Evolutionary conservation across 2,113 vertebrate species (phyloP), one percentile per base, ranked within the genome.

Genomic region (Ploceus nigricollis): DNA sequence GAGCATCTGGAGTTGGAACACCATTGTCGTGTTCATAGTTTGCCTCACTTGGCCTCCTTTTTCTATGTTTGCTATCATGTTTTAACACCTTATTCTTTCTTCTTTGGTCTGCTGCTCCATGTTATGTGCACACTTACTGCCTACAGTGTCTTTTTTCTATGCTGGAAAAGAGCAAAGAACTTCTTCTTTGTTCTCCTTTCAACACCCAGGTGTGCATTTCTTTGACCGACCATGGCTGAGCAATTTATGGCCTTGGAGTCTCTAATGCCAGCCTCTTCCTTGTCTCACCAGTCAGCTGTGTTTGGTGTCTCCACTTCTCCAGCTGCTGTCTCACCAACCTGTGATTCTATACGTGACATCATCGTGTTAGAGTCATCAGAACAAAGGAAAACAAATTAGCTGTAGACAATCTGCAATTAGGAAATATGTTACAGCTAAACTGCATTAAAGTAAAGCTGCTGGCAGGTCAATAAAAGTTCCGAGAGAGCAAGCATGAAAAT

Each of bases 1-100:
- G 45, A 66, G 11, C 15, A 53, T 22, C n/a, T 44, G 45, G 28
- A 83, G 25, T 50, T 18, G 33, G 33, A 89, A 5, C 1, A 37
- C 4, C 0, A 0, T 44, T 17, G 61, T 54, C 0, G 0, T 15
- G 2, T 25, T 57, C 17, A 45, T 30, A 10, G 14, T 66, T 89
- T 56, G 1, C 20, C 13, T 58, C 23, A 21, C 6, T 56, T 47
- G 18, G 3, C 1, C 1, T 78, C 31, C 13, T 69, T 54, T 39
- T 51, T 53, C 15, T 5, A 5, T 14, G 7, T 42, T 92, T 91
- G 4, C 13, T 91, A 12, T 33, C 11, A 9, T 5, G 3, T 11
- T 89, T 87, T 63, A n/a, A 13, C 19, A 50, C 6, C 11, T 86
- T 8, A 8, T 13, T 75, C 40, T 65, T 89, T 70, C 45, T 31